A percentile compares a stretch with the other conserved stretches of the same genome.
These are phyloP conservation scores for Pachydiplax longipennis DNA, from an alignment of 2,888 invertebrate species.

Conservation along the genomic window DNA sequence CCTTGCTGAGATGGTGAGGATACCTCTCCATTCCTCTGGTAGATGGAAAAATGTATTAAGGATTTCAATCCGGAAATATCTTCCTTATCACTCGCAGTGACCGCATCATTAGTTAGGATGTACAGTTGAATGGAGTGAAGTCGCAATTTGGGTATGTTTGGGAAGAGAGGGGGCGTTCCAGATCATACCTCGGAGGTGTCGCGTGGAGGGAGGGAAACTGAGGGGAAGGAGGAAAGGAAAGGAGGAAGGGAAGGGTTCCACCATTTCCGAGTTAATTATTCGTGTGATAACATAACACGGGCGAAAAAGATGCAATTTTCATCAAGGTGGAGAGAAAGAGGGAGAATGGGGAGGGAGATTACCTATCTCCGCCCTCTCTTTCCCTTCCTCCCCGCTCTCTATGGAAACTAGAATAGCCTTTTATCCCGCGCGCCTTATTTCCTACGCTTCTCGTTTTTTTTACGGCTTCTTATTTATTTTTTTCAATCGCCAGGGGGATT, in stretches of 20 bases:
- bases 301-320: conserved; percentile 44
- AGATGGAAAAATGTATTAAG: neutral
- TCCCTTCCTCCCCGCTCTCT: neutral
- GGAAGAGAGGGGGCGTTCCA: neutral
- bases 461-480: neutral
- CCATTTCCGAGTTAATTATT: conserved; percentile 44
- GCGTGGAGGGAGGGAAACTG: neutral
- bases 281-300: conserved; percentile 45
- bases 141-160: neutral
- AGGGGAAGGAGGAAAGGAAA: neutral
- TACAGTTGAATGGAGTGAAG: neutral
- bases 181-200: neutral
- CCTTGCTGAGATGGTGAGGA: neutral
- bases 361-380: neutral
- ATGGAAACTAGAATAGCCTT: neutral
- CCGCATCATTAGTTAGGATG: neutral
- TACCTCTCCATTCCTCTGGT: too few relatives aligned
- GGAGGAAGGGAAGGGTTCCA: conserved; percentile 12
- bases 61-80: neutral
- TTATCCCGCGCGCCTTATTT: neutral
- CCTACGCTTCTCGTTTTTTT: neutral
- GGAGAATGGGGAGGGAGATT: neutral
- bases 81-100: neutral
- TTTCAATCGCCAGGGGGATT: neutral
- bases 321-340: conserved; percentile 30